Evolutionary conservation across 2,113 vertebrate species (phyloP).

Genomic region (Delphinus delphis): DNA sequence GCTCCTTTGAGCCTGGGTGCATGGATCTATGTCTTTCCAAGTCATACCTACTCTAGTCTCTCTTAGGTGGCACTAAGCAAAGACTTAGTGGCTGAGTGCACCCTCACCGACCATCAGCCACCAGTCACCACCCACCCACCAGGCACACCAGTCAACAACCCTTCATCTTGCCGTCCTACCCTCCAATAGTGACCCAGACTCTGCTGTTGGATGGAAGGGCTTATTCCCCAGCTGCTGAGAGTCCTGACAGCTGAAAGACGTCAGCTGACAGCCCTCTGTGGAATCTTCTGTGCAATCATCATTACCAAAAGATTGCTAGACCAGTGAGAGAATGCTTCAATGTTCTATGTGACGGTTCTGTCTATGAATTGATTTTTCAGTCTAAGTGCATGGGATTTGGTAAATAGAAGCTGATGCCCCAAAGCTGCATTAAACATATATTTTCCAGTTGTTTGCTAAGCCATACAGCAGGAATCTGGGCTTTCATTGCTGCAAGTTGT

Average conservation of each 20-base stretch:
- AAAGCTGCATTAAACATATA: not conserved
- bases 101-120: not conserved
- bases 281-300: not conserved
- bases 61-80: not conserved
- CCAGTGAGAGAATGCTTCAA: not conserved
- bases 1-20: not conserved
- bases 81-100: not conserved
- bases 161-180: not conserved
- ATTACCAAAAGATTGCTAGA: not conserved
- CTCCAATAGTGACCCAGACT: not conserved
- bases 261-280: not conserved
- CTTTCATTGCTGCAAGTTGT: not conserved
- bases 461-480: not conserved
- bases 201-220: not conserved
- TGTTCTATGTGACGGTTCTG: not conserved
- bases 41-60: not conserved
- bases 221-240: conserved; percentile 12
- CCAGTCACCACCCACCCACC: not conserved
- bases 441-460: conserved; percentile 22
- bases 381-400: not conserved
- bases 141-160: not conserved
- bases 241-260: not conserved
- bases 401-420: not conserved
- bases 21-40: not conserved
- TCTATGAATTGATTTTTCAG: conserved; percentile 36